Evolutionary conservation across 2,797 vertebrate species (phyloP).

Genomic region (Dryobates pubescens): DNA sequence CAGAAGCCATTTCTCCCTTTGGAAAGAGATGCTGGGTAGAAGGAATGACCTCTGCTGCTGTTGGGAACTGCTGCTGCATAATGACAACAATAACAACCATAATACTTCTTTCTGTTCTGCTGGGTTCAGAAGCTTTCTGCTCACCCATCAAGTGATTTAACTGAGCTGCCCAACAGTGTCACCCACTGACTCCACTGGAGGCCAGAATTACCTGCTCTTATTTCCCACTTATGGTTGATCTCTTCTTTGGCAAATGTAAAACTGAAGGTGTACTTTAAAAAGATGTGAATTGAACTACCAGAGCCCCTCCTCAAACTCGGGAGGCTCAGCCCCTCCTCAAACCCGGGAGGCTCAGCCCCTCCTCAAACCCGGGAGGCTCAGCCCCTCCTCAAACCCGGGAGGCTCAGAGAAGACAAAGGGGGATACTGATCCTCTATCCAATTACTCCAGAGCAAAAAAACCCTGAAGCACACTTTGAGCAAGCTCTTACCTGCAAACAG

Average conservation of each 20-base stretch:
- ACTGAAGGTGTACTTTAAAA: background rate
- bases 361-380: background rate
- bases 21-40: background rate
- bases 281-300: background rate
- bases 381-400: background rate
- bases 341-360: too few relatives aligned
- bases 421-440: background rate
- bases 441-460: background rate
- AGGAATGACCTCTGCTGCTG: background rate
- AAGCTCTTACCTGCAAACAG: background rate
- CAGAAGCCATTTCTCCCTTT: background rate
- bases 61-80: background rate
- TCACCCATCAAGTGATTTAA: slow-evolving; percentile 27
- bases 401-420: background rate
- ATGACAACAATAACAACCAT: background rate
- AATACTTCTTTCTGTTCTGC: slow-evolving; percentile 1
- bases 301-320: background rate
- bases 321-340: too few relatives aligned
- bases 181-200: slow-evolving; percentile 37
- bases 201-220: background rate
- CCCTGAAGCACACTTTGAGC: background rate
- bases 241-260: background rate
- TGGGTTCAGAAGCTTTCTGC: slow-evolving; percentile 24
- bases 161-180: slow-evolving; percentile 22
- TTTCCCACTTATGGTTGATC: background rate